Evolutionary conservation across 1,140 invertebrate species (phyloP).

Genomic region (Drosophila sechellia): DNA sequence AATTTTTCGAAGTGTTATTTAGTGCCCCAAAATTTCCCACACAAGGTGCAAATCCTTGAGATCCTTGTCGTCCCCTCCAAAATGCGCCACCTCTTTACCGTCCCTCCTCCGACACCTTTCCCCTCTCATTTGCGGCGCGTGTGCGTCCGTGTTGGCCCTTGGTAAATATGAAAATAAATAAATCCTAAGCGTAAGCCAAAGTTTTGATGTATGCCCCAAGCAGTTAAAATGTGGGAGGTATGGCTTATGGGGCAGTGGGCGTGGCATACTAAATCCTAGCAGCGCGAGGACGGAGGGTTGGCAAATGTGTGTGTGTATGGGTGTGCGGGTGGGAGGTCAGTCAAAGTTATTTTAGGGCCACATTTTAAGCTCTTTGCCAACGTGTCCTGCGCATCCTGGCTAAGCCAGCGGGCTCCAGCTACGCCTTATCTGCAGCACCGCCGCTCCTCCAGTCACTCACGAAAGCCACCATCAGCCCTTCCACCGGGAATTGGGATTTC

Average conservation of each 20-base stretch:
- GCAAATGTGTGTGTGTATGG: constrained; percentile 10
- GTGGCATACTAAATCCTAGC: constrained; percentile 72
- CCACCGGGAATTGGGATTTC: constrained; percentile 33
- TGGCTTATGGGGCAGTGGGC: constrained; percentile 30
- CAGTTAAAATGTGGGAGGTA: constrained; percentile 72
- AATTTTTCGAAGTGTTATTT: background rate
- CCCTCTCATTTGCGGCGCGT: constrained; percentile 56
- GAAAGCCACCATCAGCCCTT: background rate
- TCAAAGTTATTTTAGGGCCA: constrained; percentile 82
- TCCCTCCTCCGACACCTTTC: background rate
- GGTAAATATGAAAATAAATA: constrained; percentile 83
- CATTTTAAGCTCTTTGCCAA: constrained; percentile 82
- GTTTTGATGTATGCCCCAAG: constrained; percentile 82
- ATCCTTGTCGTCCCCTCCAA: constrained; percentile 64
- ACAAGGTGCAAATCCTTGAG: constrained; percentile 78
- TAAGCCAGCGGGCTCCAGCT: constrained; percentile 51
- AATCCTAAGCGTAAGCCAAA: constrained; percentile 82
- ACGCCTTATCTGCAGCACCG: constrained; percentile 66
- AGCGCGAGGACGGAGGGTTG: constrained; percentile 38
- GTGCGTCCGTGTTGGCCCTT: constrained; percentile 55
- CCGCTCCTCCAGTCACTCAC: constrained; percentile 52
- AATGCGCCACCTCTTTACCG: background rate
- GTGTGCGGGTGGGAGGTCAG: constrained; percentile 49
- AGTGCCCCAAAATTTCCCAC: constrained; percentile 11
- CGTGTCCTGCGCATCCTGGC: constrained; percentile 73